These are phyloP conservation scores for Campylorhamphus procurvoides DNA, from an alignment of 2,113 vertebrate species.

Conservation along the genomic window DNA sequence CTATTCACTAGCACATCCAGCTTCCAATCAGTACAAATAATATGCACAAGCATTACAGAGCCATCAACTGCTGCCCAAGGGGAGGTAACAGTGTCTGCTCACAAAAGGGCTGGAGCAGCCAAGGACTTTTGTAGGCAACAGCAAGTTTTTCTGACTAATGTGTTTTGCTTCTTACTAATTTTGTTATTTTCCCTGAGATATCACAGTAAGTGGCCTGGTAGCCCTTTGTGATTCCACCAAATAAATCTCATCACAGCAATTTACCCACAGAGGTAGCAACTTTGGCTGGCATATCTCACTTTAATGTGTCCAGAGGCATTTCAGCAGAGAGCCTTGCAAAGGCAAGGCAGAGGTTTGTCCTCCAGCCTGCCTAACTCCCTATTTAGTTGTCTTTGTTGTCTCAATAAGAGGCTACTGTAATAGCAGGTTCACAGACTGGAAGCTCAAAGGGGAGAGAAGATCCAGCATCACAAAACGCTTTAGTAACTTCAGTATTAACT, in stretches of 20 bases:
- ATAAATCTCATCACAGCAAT: background rate
- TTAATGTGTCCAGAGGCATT: background rate
- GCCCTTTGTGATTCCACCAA: background rate
- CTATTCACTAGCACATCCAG: background rate
- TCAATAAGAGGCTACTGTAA: background rate
- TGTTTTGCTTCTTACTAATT: background rate
- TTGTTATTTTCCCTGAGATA: background rate
- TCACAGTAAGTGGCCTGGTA: background rate
- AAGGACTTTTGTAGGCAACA: background rate
- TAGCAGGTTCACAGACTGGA: background rate
- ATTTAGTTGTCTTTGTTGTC: background rate
- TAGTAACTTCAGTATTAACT: background rate
- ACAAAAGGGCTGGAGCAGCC: background rate
- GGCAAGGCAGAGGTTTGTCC: background rate
- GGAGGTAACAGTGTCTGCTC: background rate
- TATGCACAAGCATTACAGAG: background rate
- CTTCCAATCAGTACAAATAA: background rate
- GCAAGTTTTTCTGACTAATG: background rate
- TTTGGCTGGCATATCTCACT: slow-evolving; percentile 1
- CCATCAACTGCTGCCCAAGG: background rate
- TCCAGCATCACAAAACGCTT: background rate
- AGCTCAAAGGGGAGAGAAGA: background rate
- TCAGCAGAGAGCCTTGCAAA: background rate
- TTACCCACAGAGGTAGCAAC: background rate
- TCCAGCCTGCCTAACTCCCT: background rate